These are phyloP conservation scores for Boleophthalmus pectinirostris DNA, from an alignment of 2,113 vertebrate species.

Conservation along the genomic window DNA sequence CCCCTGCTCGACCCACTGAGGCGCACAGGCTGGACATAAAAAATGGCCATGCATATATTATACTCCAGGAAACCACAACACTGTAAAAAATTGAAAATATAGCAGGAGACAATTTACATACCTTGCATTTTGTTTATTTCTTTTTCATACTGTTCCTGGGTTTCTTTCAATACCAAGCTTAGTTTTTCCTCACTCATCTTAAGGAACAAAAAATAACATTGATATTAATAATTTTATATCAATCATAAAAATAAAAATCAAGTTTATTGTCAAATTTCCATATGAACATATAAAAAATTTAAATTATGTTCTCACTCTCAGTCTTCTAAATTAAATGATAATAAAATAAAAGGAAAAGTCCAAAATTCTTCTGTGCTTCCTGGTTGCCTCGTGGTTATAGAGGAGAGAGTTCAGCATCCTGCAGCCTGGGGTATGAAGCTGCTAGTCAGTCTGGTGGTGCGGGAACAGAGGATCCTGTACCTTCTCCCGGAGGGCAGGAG, in stretches of 20 bases:
- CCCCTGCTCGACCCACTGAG: constrained; percentile 57
- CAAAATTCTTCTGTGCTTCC: no score
- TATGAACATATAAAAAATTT: no score
- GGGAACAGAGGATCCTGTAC: no score
- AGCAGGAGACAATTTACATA: constrained; percentile 30
- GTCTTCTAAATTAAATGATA: no score
- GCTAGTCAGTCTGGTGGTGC: no score
- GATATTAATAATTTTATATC: not conserved
- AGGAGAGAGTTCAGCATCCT: no score
- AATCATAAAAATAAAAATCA: not conserved
- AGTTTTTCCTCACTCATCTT: constrained; percentile 71
- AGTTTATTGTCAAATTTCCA: no score
- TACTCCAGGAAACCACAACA: not conserved
- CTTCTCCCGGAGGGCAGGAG: no score
- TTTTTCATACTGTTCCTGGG: constrained; percentile 61
- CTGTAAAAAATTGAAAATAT: not conserved
- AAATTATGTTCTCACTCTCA: no score
- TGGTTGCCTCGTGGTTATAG: no score
- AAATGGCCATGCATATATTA: not conserved
- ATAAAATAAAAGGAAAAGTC: no score
- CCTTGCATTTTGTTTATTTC: constrained; percentile 61
- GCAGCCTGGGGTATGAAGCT: no score
- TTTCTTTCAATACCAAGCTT: constrained; percentile 61
- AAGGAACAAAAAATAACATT: not conserved
- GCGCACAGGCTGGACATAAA: constrained; percentile 46